Evolutionary conservation across 1,140 invertebrate species (phyloP).

Genomic region (Teleogryllus occipitalis): DNA sequence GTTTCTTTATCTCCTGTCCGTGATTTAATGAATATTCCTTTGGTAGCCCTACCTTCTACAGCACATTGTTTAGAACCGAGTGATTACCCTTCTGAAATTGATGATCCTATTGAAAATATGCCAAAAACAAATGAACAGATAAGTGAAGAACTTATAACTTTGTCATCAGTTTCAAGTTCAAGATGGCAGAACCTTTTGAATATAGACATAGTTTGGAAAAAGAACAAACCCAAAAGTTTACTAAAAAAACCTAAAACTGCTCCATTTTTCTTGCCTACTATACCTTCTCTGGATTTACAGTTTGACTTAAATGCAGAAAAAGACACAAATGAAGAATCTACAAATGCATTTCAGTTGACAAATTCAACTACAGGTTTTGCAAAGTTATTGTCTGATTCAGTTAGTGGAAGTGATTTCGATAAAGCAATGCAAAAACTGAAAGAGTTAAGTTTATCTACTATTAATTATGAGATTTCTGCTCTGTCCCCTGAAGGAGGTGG

Average conservation of each 20-base stretch:
- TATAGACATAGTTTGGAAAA: conserved; percentile 78
- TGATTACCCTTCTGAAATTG: conserved; percentile 42
- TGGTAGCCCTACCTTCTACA: conserved; percentile 33
- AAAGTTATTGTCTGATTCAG: conserved; percentile 44
- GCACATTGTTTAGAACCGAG: conserved; percentile 33
- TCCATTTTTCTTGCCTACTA: conserved; percentile 91
- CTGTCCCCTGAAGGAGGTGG: conserved; percentile 64
- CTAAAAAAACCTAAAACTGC: conserved; percentile 73
- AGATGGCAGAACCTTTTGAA: conserved; percentile 90
- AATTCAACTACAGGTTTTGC: conserved; percentile 57
- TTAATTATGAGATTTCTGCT: conserved; percentile 84
- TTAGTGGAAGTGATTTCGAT: conserved; percentile 41
- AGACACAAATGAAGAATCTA: conserved; percentile 27
- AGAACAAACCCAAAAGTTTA: conserved; percentile 85
- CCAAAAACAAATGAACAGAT: conserved; percentile 78
- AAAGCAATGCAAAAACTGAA: conserved; percentile 67
- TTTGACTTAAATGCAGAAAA: conserved; percentile 60
- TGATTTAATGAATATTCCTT: conserved; percentile 45
- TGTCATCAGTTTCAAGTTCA: conserved; percentile 76
- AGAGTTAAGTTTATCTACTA: conserved; percentile 67
- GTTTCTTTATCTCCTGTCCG: conserved; percentile 68
- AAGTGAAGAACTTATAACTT: conserved; percentile 68
- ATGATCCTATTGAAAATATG: conserved; percentile 44
- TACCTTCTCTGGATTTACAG: conserved; percentile 70
- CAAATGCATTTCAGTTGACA: conserved; percentile 36